Percentiles rank a stretch among this genome's conserved stretches.
phyloP scores from a whole-genome alignment of 2,888 invertebrate species.

The Cepaea hortensis region DNA sequence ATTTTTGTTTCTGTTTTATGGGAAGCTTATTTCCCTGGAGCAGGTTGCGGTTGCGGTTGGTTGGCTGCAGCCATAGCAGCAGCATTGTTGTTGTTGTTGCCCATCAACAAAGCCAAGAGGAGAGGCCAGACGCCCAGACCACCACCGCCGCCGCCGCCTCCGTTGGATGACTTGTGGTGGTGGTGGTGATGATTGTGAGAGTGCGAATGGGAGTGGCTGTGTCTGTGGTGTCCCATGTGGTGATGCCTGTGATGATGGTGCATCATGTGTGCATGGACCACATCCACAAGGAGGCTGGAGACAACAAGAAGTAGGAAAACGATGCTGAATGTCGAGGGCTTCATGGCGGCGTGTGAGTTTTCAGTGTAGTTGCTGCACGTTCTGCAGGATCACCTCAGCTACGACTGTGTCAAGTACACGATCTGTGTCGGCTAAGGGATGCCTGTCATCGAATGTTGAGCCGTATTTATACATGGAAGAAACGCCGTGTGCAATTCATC shows the following conservation, averaged over 20 bases:
- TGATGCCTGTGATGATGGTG: slow-evolving; percentile 19
- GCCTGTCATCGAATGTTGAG: too few species aligned
- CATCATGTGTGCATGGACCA: background rate
- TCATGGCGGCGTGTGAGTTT: background rate
- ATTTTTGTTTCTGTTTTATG: too few species aligned
- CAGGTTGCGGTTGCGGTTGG: too few species aligned
- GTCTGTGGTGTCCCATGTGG: background rate
- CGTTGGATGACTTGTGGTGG: background rate
- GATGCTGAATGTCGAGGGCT: background rate
- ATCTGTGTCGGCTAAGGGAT: too few species aligned
- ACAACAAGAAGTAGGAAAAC: slow-evolving; percentile 1
- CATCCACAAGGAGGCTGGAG: slow-evolving; percentile 2
- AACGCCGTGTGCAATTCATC: too few species aligned
- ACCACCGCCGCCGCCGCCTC: background rate
- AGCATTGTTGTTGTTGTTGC: background rate
- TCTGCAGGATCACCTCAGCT: too few species aligned
- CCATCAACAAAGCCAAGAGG: background rate
- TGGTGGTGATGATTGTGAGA: background rate
- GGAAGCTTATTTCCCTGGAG: too few species aligned
- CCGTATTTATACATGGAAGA: too few species aligned
- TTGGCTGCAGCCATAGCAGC: too few species aligned
- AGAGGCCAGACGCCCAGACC: background rate
- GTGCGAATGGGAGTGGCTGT: slow-evolving; percentile 5
- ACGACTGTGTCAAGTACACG: too few species aligned
- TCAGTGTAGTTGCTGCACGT: too few species aligned